phyloP scores from a whole-genome alignment of 2,888 invertebrate species.

The Lasioglossum zephyrum region DNA sequence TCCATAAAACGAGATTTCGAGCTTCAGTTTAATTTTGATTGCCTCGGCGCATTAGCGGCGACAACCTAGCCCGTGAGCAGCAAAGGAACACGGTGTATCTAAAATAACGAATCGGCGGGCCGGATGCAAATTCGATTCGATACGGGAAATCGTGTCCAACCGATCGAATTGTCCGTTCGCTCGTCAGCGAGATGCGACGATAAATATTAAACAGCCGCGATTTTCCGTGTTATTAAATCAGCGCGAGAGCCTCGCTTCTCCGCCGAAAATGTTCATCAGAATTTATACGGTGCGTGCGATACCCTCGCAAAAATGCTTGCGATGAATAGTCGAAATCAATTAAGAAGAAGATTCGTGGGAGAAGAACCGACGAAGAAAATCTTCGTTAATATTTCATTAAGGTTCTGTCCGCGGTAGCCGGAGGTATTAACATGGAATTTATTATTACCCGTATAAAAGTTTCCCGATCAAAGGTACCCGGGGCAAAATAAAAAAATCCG shows the following conservation, averaged over 20 bases:
- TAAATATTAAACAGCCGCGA: constrained; percentile 40
- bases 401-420: background rate
- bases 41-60: background rate
- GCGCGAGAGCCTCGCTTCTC: background rate
- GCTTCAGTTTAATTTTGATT: background rate
- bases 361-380: background rate
- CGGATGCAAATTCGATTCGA: background rate
- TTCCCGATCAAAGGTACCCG: background rate
- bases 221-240: constrained; percentile 39
- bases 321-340: constrained; percentile 45
- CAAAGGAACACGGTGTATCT: background rate
- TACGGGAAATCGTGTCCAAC: constrained; percentile 1
- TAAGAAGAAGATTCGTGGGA: background rate
- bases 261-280: constrained; percentile 38
- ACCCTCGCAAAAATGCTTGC: constrained; percentile 6
- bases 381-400: constrained; percentile 38
- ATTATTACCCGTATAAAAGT: background rate
- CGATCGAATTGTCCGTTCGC: background rate
- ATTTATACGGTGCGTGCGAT: constrained; percentile 31
- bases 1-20: background rate
- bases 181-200: background rate
- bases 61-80: background rate
- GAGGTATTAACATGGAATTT: background rate
- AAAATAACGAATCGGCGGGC: background rate
- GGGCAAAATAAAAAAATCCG: constrained; percentile 24